A percentile compares a stretch with the other conserved stretches of the same genome.
These are phyloP conservation scores for Arctocebus calabarensis DNA, from an alignment of 2,797 vertebrate species.

Conservation along the genomic window DNA sequence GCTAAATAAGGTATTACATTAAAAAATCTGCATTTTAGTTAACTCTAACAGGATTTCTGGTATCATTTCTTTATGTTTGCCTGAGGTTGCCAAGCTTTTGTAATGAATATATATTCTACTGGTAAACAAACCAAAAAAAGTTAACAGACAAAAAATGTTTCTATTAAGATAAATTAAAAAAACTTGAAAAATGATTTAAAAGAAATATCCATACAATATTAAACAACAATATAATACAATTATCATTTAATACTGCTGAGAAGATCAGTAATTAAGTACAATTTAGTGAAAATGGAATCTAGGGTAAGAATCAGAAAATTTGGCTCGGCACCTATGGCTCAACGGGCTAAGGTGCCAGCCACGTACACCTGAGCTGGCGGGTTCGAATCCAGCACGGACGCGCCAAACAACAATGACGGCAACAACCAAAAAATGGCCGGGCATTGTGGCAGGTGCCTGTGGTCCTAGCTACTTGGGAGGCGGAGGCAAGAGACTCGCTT, in stretches of 20 bases:
- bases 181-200: not conserved
- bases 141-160: not conserved
- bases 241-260: not conserved
- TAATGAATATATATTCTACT: not conserved
- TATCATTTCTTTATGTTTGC: not conserved
- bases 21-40: not conserved
- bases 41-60: not conserved
- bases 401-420: no score
- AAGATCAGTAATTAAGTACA: not conserved
- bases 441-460: no score
- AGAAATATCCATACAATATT: not conserved
- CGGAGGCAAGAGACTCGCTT: no score
- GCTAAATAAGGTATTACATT: not conserved
- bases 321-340: no score
- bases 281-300: no score
- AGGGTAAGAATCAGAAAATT: not conserved
- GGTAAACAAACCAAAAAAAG: not conserved
- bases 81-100: not conserved
- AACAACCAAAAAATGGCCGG: no score
- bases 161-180: not conserved
- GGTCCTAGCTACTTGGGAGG: no score
- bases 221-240: not conserved
- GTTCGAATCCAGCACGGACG: no score
- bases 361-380: no score
- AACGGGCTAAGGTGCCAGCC: no score